Evolutionary conservation across 2,888 invertebrate genomes (phyloP).

Genomic region (Drosophila affinis): DNA sequence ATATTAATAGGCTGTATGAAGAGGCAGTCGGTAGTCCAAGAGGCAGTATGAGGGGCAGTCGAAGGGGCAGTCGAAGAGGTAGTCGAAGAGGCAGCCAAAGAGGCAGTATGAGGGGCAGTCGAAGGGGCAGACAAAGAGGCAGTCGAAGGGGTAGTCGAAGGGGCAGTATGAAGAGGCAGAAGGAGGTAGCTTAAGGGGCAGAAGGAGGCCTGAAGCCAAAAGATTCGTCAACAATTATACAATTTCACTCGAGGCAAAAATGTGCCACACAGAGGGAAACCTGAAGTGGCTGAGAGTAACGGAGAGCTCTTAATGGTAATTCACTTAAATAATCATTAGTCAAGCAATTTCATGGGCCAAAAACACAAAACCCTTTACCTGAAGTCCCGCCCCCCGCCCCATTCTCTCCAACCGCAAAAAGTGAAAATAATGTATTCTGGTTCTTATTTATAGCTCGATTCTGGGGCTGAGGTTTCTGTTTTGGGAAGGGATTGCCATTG

Average conservation of each 20-base stretch:
- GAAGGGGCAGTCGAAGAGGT: too few species aligned
- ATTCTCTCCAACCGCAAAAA: constrained; percentile 33
- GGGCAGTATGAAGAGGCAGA: too few species aligned
- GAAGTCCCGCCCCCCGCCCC: too few species aligned
- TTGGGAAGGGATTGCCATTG: not conserved
- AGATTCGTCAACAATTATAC: constrained; percentile 52
- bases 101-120: constrained; percentile 14
- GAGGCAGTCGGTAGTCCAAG: constrained; percentile 4
- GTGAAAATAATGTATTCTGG: constrained; percentile 40
- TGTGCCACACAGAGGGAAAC: constrained; percentile 24
- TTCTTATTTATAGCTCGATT: constrained; percentile 60
- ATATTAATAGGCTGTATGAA: constrained; percentile 64
- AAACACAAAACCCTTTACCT: constrained; percentile 37
- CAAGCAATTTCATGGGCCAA: constrained; percentile 53
- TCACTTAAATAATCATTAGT: constrained; percentile 79
- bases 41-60: not conserved
- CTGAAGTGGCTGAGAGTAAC: constrained; percentile 10
- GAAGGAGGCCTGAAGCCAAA: constrained; percentile 25
- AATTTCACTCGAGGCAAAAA: constrained; percentile 48
- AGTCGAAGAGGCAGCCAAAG: not conserved
- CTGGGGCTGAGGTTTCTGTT: constrained; percentile 19
- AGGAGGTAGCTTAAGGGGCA: constrained; percentile 14
- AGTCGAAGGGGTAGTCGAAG: too few species aligned
- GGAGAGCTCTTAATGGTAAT: constrained; percentile 67
- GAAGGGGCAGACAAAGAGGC: not conserved